Evolutionary conservation across 2,888 invertebrate genomes (phyloP).

Genomic region (Tortrix viridana): DNA sequence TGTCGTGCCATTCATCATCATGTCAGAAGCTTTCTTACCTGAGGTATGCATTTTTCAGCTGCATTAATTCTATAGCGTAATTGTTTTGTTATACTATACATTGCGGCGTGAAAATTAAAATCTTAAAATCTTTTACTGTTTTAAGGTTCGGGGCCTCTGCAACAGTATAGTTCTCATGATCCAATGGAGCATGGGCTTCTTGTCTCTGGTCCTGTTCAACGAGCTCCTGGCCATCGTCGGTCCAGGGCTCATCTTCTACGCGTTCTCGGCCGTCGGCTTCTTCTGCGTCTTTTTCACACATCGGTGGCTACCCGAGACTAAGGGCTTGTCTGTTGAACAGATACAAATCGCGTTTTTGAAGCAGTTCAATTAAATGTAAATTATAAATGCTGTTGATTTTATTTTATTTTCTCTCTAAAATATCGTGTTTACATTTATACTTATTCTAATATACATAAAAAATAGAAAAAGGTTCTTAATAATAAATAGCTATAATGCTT

Average conservation of each 20-base stretch:
- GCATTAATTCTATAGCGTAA: not conserved
- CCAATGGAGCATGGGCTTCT: conserved; percentile 62
- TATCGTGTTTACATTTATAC: not conserved
- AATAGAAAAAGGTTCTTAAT: no score
- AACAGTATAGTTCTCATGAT: conserved; percentile 56
- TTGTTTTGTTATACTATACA: no score
- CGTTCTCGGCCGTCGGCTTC: conserved; percentile 64
- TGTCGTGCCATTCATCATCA: conserved; percentile 66
- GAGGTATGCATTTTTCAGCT: conserved; percentile 54
- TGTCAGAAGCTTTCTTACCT: conserved; percentile 71
- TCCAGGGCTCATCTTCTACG: conserved; percentile 64
- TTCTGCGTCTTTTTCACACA: conserved; percentile 58
- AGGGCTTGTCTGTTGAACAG: conserved; percentile 63
- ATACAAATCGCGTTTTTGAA: conserved; percentile 60
- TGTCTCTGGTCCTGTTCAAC: conserved; percentile 64
- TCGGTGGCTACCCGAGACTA: conserved; percentile 71
- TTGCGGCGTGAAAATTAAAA: not conserved
- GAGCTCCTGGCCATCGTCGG: conserved; percentile 60
- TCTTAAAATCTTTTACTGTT: conserved; percentile 3
- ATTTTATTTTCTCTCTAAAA: not conserved
- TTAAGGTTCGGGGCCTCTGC: conserved; percentile 63
- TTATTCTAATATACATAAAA: no score
- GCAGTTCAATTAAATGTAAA: conserved; percentile 26
- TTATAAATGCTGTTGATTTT: not conserved
- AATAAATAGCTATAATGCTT: no score